Conservation (phyloP, 1,140 invertebrate genomes). For the Psilanteris sp. region DNA sequence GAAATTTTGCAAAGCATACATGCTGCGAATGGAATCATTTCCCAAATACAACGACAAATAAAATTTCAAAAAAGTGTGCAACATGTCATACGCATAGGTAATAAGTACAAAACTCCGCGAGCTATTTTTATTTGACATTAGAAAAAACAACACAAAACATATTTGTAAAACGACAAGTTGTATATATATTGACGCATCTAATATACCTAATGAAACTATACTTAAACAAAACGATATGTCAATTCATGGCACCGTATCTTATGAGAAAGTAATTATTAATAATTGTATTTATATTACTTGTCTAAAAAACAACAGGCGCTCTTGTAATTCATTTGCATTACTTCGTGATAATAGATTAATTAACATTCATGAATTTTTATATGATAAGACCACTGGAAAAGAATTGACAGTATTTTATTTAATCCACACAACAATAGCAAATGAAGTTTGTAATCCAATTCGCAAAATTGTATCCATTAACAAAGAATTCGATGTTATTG, state of each 20-base stretch:
- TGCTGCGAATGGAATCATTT: conserved; percentile 16
- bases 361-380: conserved; percentile 19
- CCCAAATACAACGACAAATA: conserved; percentile 14
- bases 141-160: conserved; percentile 12
- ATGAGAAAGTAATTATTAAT: conserved; percentile 26
- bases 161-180: neutral
- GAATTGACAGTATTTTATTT: conserved; percentile 2
- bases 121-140: neutral
- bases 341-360: conserved; percentile 8
- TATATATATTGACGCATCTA: conserved; percentile 12
- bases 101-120: too few species aligned
- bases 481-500: neutral
- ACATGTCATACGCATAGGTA: neutral
- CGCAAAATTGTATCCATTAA: conserved; percentile 8
- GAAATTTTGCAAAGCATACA: conserved; percentile 28
- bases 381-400: conserved; percentile 6
- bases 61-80: conserved; percentile 12
- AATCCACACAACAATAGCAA: conserved; percentile 1
- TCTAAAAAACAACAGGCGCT: conserved; percentile 16
- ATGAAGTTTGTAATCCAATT: conserved; percentile 5
- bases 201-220: conserved; percentile 14
- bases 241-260: conserved; percentile 10
- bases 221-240: conserved; percentile 16
- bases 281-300: conserved; percentile 14
- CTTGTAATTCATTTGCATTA: conserved; percentile 24